Base-by-base conservation (phyloP, 1,140 invertebrate species). In the Doryteuthis pealeii region DNA sequence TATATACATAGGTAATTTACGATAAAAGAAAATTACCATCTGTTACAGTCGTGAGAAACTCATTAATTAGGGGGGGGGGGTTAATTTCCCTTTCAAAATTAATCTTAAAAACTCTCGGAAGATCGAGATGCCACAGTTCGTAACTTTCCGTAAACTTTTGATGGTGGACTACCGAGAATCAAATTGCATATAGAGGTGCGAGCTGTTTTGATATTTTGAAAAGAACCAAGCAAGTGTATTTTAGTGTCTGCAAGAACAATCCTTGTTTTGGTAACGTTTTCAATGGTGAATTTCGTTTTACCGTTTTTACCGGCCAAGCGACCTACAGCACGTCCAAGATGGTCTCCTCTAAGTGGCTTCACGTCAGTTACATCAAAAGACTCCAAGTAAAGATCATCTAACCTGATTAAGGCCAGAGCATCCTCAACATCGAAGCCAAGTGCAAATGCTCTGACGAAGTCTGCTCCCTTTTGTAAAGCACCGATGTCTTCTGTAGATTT, bases 231-330 rank as follows among this genome's bases (percentile, higher is more conserved):
- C 74, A 99, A 95, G 87, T 99, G 97, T 78, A 99, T 94, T 91
- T 98, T 98, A 40, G 91, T 92, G 84, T 99, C 97, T 62, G 97
- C 97, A 71, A 99, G 88, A 30, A 99, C 95, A 82, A 99, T 99
- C 88, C 98, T 92, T 0, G 97, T 99, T 89, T 98, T 99, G 14
- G 98, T 99, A 0, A 95, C 95, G 89, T 99, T 99, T 90, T 99
- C 98, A 84, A 99, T 99, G 2, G 97, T 98, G 83, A 95, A 99
- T 86, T 98, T 99, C 4, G 96, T 99, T 76, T 95, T 92, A 30
- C 98, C 98, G 75, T 96, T 94, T 90, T 99, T 99, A 0, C 98
- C 98, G 22, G 98, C 98, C 65, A 99, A 90, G 80, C 98, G 91
- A 30, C 98, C 98, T 82, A 99, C 96, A 0, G 97, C 97, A 88